Evolutionary conservation across 1,140 invertebrate genomes (phyloP).

Genomic region (Conopomorpha cramerella): DNA sequence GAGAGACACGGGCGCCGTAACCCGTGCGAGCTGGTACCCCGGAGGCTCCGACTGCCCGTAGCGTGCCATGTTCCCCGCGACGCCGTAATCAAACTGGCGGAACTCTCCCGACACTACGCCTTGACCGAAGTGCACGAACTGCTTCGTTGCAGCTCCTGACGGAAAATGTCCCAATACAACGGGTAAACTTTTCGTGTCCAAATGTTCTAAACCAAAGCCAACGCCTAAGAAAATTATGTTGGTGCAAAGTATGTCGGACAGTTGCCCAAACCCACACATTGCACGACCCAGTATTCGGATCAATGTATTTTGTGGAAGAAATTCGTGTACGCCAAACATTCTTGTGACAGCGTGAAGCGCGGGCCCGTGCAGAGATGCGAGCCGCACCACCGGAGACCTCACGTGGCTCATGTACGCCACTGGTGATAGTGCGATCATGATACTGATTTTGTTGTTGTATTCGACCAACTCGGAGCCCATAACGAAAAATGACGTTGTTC

Average conservation of each 20-base stretch:
- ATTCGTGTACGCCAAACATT: conserved; percentile 18
- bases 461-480: conserved; percentile 63
- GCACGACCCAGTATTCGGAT: conserved; percentile 11
- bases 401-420: conserved; percentile 63
- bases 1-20: conserved; percentile 65
- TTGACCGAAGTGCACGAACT: conserved; percentile 75
- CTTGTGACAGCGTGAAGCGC: conserved; percentile 11
- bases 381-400: conserved; percentile 53
- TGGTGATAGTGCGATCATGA: conserved; percentile 69
- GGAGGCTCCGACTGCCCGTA: conserved; percentile 63
- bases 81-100: conserved; percentile 52
- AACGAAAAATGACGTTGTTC: conserved; percentile 69
- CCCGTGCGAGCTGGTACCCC: conserved; percentile 62
- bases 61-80: conserved; percentile 27
- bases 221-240: conserved; percentile 14
- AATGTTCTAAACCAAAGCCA: conserved; percentile 20
- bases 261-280: conserved; percentile 12
- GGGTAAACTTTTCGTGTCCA: conserved; percentile 64
- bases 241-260: conserved; percentile 18
- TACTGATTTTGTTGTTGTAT: conserved; percentile 66
- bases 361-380: conserved; percentile 12
- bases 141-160: conserved; percentile 76
- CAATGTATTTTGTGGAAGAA: conserved; percentile 15
- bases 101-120: conserved; percentile 51
- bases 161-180: conserved; percentile 78